phyloP scores from a whole-genome alignment of 2,797 vertebrate genomes.

The Denticeps clupeoides region DNA sequence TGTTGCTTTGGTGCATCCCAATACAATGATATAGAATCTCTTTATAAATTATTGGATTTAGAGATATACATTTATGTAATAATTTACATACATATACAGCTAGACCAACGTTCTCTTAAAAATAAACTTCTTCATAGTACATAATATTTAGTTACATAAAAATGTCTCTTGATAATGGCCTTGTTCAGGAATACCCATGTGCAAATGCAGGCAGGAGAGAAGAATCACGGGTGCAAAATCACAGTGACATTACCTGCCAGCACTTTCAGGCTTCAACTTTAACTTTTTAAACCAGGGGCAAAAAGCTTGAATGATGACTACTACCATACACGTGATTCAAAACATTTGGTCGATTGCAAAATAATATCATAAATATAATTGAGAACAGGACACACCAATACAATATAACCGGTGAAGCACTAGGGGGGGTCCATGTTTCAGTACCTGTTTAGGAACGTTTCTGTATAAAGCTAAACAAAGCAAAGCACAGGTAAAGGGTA shows the following conservation, averaged over 20 bases:
- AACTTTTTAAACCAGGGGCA: not conserved
- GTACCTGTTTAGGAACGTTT: too few relatives aligned
- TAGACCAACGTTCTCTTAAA: conserved; percentile 30
- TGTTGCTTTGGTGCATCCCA: conserved; percentile 22
- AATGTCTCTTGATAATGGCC: conserved; percentile 36
- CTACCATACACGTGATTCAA: not conserved
- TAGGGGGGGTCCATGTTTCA: too few relatives aligned
- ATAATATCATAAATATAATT: too few relatives aligned
- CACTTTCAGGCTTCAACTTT: conserved; percentile 4
- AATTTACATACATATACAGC: conserved; percentile 38
- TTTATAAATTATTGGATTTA: conserved; percentile 23
- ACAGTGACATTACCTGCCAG: conserved; percentile 39
- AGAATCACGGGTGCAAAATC: conserved; percentile 40
- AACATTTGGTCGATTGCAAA: too few relatives aligned
- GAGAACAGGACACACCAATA: too few relatives aligned
- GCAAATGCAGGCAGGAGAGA: conserved; percentile 39
- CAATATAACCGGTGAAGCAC: too few relatives aligned
- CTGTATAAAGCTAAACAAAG: too few relatives aligned
- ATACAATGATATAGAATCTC: conserved; percentile 21
- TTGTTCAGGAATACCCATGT: conserved; percentile 27
- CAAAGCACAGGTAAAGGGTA: too few relatives aligned
- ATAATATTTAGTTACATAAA: conserved; percentile 37
- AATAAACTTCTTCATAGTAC: conserved; percentile 41
- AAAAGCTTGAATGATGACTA: not conserved
- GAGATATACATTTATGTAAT: conserved; percentile 27